Base-by-base conservation (phyloP, 2,888 invertebrate species). In the Scelioninae gen. 2 region DNA sequence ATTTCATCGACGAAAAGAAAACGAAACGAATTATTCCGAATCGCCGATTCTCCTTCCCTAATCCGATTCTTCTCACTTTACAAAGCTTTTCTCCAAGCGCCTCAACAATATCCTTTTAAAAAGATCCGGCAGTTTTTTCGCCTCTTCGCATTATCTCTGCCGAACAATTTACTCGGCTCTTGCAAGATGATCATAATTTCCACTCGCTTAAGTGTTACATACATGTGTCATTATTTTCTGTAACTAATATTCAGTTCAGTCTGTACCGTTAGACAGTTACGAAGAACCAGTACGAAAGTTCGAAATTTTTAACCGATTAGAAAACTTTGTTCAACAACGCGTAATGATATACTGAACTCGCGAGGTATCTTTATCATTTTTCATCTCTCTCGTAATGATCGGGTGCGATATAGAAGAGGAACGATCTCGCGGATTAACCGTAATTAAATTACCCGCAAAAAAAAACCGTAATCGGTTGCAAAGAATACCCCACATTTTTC, bases 201-300 rank as follows among this genome's bases (percentile, higher is more conserved):
- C 61, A 25, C 63, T 11, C 25, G 7, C 22, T 33, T 63, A 70
- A 63, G 63, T 63, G 39, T 70, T 63, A 63, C 70, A 70, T 63
- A 57, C 63, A 63, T 70, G 33, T 70, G 70, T 70, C 70, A 63
- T 70, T 70, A 70, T 57, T 55, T 16, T 70, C 63, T 48, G 57
- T 60, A 63, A 70, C 70, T 70, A 63, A 70, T 70, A 70, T 63
- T 61, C 70, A 63, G 70, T 63, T 70, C 63, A 57, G 4, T 1
- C n/a, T 52, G 41, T 57, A 63, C 70, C 70, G 70, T 70, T 70
- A 70, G 57, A 55, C 57, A 57, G 39, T 68, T 70, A 63, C 28
- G 48, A 41, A 63, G 55, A 70, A 63, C 63, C 70, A 63, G 63
- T 70, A 70, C 70, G 63, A 70, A 70, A 70, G 70, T 70, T 63